Evolutionary conservation across 2,797 vertebrate species (phyloP).

Genomic region (Chrosomus eos): DNA sequence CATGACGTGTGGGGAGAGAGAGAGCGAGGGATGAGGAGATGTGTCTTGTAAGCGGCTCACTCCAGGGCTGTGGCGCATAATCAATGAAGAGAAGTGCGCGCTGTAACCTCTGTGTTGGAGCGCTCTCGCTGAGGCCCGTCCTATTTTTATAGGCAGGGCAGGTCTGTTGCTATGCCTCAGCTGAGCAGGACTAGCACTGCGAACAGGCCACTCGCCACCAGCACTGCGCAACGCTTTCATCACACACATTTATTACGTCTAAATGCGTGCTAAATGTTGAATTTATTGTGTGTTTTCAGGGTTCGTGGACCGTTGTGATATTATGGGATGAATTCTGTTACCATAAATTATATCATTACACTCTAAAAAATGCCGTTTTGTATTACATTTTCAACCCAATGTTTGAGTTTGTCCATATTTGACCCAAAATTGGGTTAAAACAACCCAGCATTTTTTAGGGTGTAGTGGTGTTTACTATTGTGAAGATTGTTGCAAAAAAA

Average conservation of each 20-base stretch:
- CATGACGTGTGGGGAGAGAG: constrained; percentile 19
- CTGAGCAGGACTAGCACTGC: constrained; percentile 64
- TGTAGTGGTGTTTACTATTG: neutral
- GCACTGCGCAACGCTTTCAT: neutral
- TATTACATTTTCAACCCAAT: too few relatives aligned
- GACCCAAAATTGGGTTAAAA: too few relatives aligned
- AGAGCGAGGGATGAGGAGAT: constrained; percentile 60
- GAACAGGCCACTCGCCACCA: constrained; percentile 54
- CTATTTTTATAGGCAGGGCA: constrained; percentile 81
- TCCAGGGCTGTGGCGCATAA: constrained; percentile 76
- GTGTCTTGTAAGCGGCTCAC: constrained; percentile 75
- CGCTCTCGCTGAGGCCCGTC: constrained; percentile 74
- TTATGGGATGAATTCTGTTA: neutral
- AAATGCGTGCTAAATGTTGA: neutral
- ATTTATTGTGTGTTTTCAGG: neutral
- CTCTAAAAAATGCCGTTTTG: too few relatives aligned
- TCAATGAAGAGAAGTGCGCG: constrained; percentile 77
- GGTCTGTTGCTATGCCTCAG: constrained; percentile 82
- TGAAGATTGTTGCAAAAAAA: neutral
- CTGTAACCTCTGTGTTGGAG: constrained; percentile 73
- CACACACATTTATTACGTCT: too few relatives aligned
- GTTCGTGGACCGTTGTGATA: neutral
- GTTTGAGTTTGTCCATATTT: too few relatives aligned
- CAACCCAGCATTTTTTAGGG: too few relatives aligned
- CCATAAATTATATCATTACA: neutral